Evolutionary conservation across 2,797 vertebrate genomes (phyloP).

Genomic region (Labroides dimidiatus): DNA sequence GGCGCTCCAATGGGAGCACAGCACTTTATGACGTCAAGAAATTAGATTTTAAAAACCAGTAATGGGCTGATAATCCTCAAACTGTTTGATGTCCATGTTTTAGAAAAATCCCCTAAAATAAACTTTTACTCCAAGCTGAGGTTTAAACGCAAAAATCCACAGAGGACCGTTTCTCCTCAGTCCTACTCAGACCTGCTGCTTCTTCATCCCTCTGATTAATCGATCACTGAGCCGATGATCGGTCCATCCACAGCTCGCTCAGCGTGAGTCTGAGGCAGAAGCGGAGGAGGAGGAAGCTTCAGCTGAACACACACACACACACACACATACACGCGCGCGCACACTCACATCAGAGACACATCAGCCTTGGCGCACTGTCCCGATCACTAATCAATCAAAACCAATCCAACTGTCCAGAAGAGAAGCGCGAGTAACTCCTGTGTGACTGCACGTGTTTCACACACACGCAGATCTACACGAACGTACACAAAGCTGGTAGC

Average conservation of each 20-base stretch:
- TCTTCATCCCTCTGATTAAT: not conserved
- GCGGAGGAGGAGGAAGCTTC: too few species aligned
- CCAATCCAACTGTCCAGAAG: not conserved
- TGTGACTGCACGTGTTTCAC: not conserved
- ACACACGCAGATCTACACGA: not conserved
- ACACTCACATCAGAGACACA: not conserved
- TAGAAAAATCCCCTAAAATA: too few species aligned
- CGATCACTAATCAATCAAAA: not conserved
- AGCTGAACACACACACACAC: too few species aligned
- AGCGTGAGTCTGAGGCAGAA: too few species aligned
- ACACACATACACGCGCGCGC: too few species aligned
- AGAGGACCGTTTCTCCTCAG: too few species aligned
- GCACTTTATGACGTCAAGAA: slow-evolving; percentile 18
- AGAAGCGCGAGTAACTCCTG: not conserved
- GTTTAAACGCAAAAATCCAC: too few species aligned
- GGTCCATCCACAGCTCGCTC: not conserved
- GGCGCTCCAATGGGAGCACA: not conserved
- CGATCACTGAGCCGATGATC: not conserved
- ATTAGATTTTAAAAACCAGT: too few species aligned
- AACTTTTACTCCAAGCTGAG: not conserved
- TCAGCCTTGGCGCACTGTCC: not conserved
- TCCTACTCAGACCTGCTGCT: not conserved
- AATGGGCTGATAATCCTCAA: too few species aligned
- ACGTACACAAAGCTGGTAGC: not conserved
- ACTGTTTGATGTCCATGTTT: too few species aligned